Base-by-base conservation (phyloP, 2,888 invertebrate genomes). In the Ophonus ardosiacus region DNA sequence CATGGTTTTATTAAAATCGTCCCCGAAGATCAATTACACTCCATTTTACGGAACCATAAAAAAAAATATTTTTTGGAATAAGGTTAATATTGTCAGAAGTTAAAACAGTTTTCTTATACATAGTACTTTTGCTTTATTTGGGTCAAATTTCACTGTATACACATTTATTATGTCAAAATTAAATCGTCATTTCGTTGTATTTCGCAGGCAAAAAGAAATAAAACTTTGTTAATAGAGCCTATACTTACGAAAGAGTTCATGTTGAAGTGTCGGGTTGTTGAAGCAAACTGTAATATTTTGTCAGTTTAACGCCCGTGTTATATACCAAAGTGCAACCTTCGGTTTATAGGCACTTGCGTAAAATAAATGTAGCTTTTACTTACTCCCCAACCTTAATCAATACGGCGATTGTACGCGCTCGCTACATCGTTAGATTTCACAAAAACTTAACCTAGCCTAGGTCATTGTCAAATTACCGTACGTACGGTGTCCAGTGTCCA, bases 321-420 rank as follows among this genome's bases (percentile, higher is more conserved):
- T 78, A 78, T 78, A 78, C 56, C 78, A 17, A 78, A 57, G 31
- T 76, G 38, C 57, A 78, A 78, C 78, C 78, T 78, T 78, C 78
- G 57, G 8, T 78, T 78, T 78, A 78, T 57, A 15, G 57, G 57
- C 57, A 57, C 78, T 81, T 81, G 81, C 81, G 81, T 81, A 81
- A 68, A 68, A 43, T 61, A 65, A 51, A 31, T 56, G 81, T 68
- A 43, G 65, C 68, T 81, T 80, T 81, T 81, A 81, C 63, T 63
- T 63, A 38, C 61, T 80, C 17, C 31, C 65, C 63, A 81, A 81
- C 81, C 81, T 81, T 81, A 81, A 68, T 65, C 81, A 81, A 74
- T 74, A 74, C 8, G 8, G 31, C 56, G 31, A 24, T 78, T 56
- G 78, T 31, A 78, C 57, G 17, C 56, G 31, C 31, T 31, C 31